Base-by-base conservation (phyloP, 2,113 vertebrate genomes). In the Rhadina sibilatrix region DNA sequence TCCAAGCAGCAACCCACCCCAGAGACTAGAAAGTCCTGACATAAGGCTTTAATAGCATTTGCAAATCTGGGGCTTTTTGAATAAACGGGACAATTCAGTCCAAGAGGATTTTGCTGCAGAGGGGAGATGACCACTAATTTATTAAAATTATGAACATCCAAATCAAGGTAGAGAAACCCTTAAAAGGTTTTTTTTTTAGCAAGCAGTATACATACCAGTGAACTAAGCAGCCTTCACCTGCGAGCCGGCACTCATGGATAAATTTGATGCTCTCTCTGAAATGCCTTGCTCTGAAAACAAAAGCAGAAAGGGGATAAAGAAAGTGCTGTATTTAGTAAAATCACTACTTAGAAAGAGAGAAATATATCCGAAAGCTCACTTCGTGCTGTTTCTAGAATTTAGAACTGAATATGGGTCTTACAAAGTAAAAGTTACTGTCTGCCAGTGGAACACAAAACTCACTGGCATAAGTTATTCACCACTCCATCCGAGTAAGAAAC, bases 221-320 rank as follows among this genome's bases (percentile, higher is more conserved):
- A 69, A 99, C 99, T 5, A 99, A 98, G 91, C 99, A 99, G 96
- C 99, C 98, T 96, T 99, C 98, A 72, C 99, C 98, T 87, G 97
- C 97, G 78, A 99, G 98, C 2, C 99, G 98, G 83, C 98, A 99
- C 90, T 99, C 98, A n/a, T 99, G 99, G 91, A 99, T 99, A 96
- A 99, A 99, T 64, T 96, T 96, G 93, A 99, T 99, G 90, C 99
- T 99, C 93, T 99, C 98, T 98, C 99, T 99, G 97, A 99, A 99
- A 98, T 99, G 98, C 95, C 99, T 98, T 85, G 97, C 98, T 95
- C 99, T 99, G 93, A 80, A 91, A 95, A 95, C n/a, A 94, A 52
- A 92, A 95, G 47, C 75, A 90, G 92, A 88, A 94, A 28, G 77
- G 28, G 60, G 86, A 87, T 76, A 74, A 92, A 83, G 93, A 95